phyloP scores from a whole-genome alignment of 2,888 invertebrate species.

The Drosophila gaucha region DNA sequence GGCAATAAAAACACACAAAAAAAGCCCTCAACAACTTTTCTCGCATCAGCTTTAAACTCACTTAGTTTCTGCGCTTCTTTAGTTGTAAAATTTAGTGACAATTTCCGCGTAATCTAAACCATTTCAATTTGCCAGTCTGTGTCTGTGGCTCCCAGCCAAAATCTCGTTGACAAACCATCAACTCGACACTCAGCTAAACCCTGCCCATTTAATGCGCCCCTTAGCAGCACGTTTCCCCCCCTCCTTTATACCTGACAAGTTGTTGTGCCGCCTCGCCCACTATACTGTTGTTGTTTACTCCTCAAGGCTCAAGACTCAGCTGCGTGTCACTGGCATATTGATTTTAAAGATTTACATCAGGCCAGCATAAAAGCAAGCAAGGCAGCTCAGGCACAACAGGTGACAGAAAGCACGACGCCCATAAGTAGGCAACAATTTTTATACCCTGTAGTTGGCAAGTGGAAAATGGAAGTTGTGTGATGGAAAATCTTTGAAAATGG shows the following conservation, averaged over 20 bases:
- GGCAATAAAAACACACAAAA: too few species aligned
- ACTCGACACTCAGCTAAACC: conserved; percentile 26
- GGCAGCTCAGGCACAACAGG: conserved; percentile 40
- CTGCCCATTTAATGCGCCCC: conserved; percentile 11
- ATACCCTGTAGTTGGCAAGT: conserved; percentile 12
- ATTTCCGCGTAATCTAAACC: conserved; percentile 66
- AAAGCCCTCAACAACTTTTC: background rate
- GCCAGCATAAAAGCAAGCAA: conserved; percentile 25
- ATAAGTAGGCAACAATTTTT: conserved; percentile 46
- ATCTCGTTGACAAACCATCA: conserved; percentile 43
- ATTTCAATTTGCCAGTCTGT: conserved; percentile 67
- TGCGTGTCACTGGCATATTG: conserved; percentile 68
- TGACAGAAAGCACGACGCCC: conserved; percentile 29
- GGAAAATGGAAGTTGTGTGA: background rate
- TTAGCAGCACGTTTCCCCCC: background rate
- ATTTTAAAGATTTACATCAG: conserved; percentile 71
- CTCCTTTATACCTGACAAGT: conserved; percentile 5
- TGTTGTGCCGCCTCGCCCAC: too few species aligned
- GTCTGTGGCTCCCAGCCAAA: conserved; percentile 68
- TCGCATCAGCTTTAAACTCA: background rate
- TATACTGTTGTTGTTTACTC: conserved; percentile 30
- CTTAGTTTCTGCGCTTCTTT: background rate
- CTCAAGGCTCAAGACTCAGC: conserved; percentile 31
- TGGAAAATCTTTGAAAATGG: background rate
- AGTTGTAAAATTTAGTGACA: conserved; percentile 31